Conservation (phyloP, 2,888 invertebrate species). For the Altica lythri region DNA sequence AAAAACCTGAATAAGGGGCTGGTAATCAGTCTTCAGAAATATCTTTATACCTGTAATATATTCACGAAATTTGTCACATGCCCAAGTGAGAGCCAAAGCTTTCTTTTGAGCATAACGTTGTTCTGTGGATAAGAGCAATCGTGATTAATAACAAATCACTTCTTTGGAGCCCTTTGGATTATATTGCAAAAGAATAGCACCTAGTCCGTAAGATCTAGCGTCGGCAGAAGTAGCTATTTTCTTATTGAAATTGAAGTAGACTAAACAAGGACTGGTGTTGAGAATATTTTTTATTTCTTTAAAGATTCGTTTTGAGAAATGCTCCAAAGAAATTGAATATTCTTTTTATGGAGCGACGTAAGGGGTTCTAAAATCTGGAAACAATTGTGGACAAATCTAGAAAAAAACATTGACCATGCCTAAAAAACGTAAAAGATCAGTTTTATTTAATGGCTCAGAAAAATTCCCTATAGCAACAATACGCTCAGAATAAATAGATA, state of each 20-base stretch:
- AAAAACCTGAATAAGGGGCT: too few relatives aligned
- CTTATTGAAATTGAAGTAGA: not conserved
- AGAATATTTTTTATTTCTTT: slow-evolving; percentile 11
- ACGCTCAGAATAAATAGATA: slow-evolving; percentile 32
- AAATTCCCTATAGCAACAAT: slow-evolving; percentile 36
- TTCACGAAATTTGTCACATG: too few relatives aligned
- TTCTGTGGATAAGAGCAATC: too few relatives aligned
- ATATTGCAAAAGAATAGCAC: not conserved
- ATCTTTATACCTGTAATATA: too few relatives aligned
- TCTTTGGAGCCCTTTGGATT: too few relatives aligned
- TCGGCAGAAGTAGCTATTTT: slow-evolving; percentile 10
- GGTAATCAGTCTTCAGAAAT: too few relatives aligned
- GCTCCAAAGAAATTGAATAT: slow-evolving; percentile 16
- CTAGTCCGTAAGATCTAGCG: slow-evolving; percentile 22
- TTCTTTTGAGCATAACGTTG: too few relatives aligned
- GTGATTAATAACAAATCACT: too few relatives aligned
- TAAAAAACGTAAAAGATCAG: slow-evolving; percentile 12
- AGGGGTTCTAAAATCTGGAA: slow-evolving; percentile 16
- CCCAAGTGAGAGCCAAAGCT: too few relatives aligned
- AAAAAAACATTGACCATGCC: slow-evolving; percentile 27
- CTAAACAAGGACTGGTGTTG: slow-evolving; percentile 10
- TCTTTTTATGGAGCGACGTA: slow-evolving; percentile 1
- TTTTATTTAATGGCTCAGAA: slow-evolving; percentile 33
- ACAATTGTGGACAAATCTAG: not conserved
- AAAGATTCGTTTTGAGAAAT: slow-evolving; percentile 8